phyloP scores from a whole-genome alignment of 2,797 vertebrate species.

The Tolypeutes matacus region DNA sequence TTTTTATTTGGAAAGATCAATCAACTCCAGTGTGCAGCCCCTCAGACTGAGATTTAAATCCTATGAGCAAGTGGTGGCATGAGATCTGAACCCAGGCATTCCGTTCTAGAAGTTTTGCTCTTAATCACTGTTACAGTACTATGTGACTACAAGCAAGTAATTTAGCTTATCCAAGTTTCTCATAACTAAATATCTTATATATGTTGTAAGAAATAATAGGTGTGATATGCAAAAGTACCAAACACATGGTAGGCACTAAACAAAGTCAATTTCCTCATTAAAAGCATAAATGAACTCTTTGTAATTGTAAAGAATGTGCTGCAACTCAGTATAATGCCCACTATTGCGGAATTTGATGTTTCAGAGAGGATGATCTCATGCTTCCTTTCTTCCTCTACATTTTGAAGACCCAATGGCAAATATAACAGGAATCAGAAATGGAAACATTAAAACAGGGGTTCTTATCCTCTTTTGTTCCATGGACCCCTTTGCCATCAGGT shows the following conservation, averaged over 20 bases:
- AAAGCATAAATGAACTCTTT: not conserved
- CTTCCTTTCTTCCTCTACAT: not conserved
- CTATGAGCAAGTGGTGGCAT: not conserved
- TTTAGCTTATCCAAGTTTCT: not conserved
- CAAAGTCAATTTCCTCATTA: constrained; percentile 3
- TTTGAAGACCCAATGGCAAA: not conserved
- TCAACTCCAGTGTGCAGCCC: not conserved
- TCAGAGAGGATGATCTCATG: not conserved
- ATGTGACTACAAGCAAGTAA: not conserved
- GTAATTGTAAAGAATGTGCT: constrained; percentile 4
- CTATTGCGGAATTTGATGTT: not conserved
- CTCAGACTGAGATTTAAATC: not conserved
- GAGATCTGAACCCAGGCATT: not conserved
- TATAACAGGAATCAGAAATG: not conserved
- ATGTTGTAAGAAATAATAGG: not conserved
- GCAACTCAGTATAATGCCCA: not conserved
- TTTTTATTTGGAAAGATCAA: not conserved
- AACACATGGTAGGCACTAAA: not conserved
- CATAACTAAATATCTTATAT: not conserved
- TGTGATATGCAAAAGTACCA: not conserved
- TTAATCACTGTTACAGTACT: not conserved
- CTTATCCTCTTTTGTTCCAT: too few species aligned
- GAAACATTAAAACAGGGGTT: not conserved
- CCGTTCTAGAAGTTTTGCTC: not conserved
- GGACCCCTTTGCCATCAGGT: too few species aligned